phyloP scores from a whole-genome alignment of 2,888 invertebrate genomes.

The Tenthredo mesomela region DNA sequence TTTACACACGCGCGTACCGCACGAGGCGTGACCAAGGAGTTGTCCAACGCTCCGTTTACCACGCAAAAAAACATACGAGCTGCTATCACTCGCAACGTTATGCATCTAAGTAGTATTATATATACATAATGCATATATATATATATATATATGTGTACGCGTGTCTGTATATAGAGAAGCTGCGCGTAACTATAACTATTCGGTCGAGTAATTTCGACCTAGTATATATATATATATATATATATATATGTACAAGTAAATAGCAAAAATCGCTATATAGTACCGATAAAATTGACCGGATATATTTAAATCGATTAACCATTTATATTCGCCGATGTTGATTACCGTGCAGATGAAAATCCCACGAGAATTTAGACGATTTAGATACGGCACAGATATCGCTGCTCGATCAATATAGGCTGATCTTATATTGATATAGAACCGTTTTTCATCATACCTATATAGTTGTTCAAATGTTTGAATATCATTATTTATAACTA shows the following conservation, averaged over 20 bases:
- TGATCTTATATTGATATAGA: not conserved
- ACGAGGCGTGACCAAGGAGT: conserved; percentile 45
- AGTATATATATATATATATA: too few relatives aligned
- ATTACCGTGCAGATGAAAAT: not conserved
- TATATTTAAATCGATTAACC: not conserved
- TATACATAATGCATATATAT: too few relatives aligned
- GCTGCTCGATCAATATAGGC: not conserved
- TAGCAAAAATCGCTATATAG: too few relatives aligned
- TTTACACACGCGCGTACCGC: conserved; percentile 19
- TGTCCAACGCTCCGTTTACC: not conserved
- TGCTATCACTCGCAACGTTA: not conserved
- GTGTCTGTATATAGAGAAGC: not conserved
- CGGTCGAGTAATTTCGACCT: not conserved
- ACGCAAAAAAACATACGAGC: not conserved
- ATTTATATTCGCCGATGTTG: not conserved
- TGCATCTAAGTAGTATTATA: not conserved
- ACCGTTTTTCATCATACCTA: not conserved
- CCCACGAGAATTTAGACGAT: not conserved
- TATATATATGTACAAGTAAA: too few relatives aligned
- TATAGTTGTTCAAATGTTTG: not conserved
- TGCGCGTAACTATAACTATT: conserved; percentile 3
- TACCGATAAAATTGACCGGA: not conserved
- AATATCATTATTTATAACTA: not conserved
- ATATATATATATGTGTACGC: not conserved
- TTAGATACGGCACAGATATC: not conserved